Base-by-base conservation (phyloP, 2,888 invertebrate species). In the Thyatira batis region DNA sequence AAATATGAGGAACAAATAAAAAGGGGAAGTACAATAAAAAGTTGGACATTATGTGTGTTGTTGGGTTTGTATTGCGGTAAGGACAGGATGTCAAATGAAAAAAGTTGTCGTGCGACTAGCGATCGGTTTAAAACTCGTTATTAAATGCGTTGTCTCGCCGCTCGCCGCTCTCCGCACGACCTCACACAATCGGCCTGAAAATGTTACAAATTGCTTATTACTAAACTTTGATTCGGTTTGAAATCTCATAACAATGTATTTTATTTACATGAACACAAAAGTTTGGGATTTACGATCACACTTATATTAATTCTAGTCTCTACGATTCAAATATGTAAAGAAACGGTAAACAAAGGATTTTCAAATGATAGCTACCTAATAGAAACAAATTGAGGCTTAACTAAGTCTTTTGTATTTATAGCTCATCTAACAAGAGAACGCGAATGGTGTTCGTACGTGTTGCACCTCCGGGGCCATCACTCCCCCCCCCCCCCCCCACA, bases 81-180 rank as follows among this genome's bases (percentile, higher is more conserved):
- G 23, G 11, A 48, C 1, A 2, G 17, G 48, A 48, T 27, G 13
- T 27, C 48, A 48, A 48, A 48, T 48, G 48, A 48, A 28, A 48
- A 48, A 48, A 48, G 10, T 48, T 48, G 17, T 13, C 33, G n/a
- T 5, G 13, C 17, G 11, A n/a, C 39, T n/a, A 5, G 21, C 28
- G n/a, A 48, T 48, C 28, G 27, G 48, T 28, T 48, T 48, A 48
- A 28, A 48, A 48, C 27, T 48, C 20, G 48, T 48, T 48, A n/a
- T 43, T 13, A 17, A 43, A 43, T 13, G 43, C 13, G 17, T 13
- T 20, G 44, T 20, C 20, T 20, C 27, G 27, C 11, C 45, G 3
- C 11, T 21, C 13, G n/a, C 45, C 45, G n/a, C n/a, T 13, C 45
- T 6, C 45, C 5, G 13, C 13, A 1, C 45, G 1, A 0, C 4